Conservation (phyloP, 2,797 vertebrate genomes). For the Petrocephalus sullivani region DNA sequence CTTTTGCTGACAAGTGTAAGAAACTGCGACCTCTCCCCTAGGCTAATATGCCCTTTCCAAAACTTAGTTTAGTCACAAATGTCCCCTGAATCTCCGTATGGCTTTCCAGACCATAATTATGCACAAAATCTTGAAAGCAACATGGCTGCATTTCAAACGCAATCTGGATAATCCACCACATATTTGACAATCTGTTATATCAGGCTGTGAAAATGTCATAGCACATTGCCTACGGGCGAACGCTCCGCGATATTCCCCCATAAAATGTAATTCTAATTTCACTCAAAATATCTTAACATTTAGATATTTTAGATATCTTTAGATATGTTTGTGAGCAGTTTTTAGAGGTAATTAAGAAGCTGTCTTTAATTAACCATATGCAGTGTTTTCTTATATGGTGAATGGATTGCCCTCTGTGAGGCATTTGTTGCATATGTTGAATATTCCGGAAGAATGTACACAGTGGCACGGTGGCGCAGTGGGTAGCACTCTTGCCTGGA, state of each 20-base stretch:
- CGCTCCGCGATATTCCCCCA: background rate
- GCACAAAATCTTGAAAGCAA: background rate
- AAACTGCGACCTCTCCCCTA: background rate
- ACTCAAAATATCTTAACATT: background rate
- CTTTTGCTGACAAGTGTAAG: background rate
- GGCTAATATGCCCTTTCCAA: background rate
- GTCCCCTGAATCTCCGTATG: background rate
- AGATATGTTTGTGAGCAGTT: background rate
- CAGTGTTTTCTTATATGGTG: background rate
- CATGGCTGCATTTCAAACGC: background rate
- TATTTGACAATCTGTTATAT: conserved; percentile 11
- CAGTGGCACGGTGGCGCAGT: background rate
- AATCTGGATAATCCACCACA: background rate
- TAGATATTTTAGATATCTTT: background rate
- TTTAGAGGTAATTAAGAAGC: background rate
- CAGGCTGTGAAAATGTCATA: background rate
- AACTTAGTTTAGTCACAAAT: background rate
- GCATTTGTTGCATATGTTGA: background rate
- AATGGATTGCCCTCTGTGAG: background rate
- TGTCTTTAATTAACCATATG: background rate
- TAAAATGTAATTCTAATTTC: background rate
- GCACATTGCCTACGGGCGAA: background rate
- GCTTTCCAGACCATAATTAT: background rate
- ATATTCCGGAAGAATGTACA: background rate
- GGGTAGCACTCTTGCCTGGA: background rate